These are phyloP conservation scores for Intellagama lesueurii DNA, from an alignment of 2,797 vertebrate genomes.

Conservation along the genomic window DNA sequence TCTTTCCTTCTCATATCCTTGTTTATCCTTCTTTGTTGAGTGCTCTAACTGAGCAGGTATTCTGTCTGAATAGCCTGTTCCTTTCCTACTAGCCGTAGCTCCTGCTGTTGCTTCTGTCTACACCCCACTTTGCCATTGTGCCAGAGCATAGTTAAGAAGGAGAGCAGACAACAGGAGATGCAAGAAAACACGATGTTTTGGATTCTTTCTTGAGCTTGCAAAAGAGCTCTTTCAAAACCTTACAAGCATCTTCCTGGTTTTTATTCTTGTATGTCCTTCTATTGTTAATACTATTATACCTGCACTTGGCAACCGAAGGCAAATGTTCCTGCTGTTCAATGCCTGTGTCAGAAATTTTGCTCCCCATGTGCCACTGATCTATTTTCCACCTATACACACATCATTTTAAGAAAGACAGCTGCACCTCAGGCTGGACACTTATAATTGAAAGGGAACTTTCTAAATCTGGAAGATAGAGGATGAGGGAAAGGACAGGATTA, in stretches of 20 bases:
- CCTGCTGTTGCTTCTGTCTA: slow-evolving; percentile 61
- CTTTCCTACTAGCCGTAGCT: slow-evolving; percentile 45
- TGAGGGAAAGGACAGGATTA: slow-evolving; percentile 26
- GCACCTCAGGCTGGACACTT: slow-evolving; percentile 43
- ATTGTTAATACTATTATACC: slow-evolving; percentile 44
- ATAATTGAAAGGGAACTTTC: slow-evolving; percentile 56
- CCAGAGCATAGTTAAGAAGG: slow-evolving; percentile 59
- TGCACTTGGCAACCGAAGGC: slow-evolving; percentile 56
- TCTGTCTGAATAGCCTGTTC: slow-evolving; percentile 62
- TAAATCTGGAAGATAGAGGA: slow-evolving; percentile 19
- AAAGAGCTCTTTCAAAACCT: slow-evolving; percentile 71
- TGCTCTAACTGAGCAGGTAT: slow-evolving; percentile 47
- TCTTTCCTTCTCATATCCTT: slow-evolving; percentile 50
- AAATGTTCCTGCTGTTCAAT: slow-evolving; percentile 51
- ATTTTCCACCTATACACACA: slow-evolving; percentile 23
- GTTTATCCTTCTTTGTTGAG: slow-evolving; percentile 68
- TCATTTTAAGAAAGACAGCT: slow-evolving; percentile 64
- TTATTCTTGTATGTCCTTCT: slow-evolving; percentile 59
- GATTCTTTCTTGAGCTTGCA: slow-evolving; percentile 63
- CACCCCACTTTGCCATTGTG: slow-evolving; percentile 44
- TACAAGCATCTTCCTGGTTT: slow-evolving; percentile 66
- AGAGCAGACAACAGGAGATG: slow-evolving; percentile 49
- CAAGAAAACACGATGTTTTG: slow-evolving; percentile 66
- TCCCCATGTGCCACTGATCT: slow-evolving; percentile 39
- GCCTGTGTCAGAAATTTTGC: slow-evolving; percentile 50